These are phyloP conservation scores for Lithobates pipiens DNA, from an alignment of 2,797 vertebrate species.

Conservation along the genomic window DNA sequence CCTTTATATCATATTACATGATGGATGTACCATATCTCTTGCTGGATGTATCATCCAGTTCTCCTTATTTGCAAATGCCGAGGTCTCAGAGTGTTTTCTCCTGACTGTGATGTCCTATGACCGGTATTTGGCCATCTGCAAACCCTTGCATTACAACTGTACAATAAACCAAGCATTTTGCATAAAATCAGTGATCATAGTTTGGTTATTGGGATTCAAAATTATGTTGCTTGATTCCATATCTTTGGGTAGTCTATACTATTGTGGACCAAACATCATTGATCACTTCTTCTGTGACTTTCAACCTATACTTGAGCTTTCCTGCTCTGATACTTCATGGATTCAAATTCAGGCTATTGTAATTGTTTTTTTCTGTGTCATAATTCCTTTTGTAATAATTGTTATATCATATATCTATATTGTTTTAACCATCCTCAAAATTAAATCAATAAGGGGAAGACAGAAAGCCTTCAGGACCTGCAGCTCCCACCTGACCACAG, in stretches of 20 bases:
- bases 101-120: slow-evolving; percentile 6
- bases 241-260: neutral
- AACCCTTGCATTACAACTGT: neutral
- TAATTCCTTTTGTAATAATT: slow-evolving; percentile 5
- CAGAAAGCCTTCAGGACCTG: slow-evolving; percentile 19
- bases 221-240: neutral
- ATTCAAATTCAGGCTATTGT: neutral
- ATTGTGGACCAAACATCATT: slow-evolving; percentile 8
- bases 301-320: neutral
- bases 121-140: slow-evolving; percentile 7
- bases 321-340: neutral
- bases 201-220: neutral
- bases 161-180: neutral
- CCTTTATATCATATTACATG: neutral
- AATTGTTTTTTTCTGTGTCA: neutral
- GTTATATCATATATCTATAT: neutral
- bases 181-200: neutral
- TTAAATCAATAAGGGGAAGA: neutral
- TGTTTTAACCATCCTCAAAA: neutral
- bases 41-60: slow-evolving; percentile 4
- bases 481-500: slow-evolving; percentile 10
- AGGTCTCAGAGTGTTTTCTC: neutral
- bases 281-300: slow-evolving; percentile 23
- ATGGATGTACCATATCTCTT: neutral
- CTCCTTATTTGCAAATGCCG: neutral